phyloP scores from a whole-genome alignment of 2,888 invertebrate species.

The Microdon myrmicae region DNA sequence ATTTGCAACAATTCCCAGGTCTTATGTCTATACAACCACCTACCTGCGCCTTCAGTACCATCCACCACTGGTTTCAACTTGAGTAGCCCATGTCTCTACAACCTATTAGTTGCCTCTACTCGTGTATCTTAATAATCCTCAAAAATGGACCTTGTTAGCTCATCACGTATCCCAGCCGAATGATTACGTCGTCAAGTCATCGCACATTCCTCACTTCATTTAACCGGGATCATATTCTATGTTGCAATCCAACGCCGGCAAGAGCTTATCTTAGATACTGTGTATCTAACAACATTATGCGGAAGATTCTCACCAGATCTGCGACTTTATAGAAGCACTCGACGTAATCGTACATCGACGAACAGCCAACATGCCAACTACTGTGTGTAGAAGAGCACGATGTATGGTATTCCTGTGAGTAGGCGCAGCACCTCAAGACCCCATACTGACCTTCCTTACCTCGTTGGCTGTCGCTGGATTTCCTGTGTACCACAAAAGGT shows the following conservation, averaged over 20 bases:
- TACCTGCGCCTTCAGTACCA: no score
- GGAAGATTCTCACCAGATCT: conserved; percentile 45
- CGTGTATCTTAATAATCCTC: conserved; percentile 36
- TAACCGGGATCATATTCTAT: conserved; percentile 32
- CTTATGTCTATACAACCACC: no score
- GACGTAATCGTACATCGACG: conserved; percentile 7
- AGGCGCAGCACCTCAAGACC: conserved; percentile 21
- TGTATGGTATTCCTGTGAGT: conserved; percentile 37
- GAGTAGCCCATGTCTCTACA: no score
- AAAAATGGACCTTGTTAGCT: conserved; percentile 13
- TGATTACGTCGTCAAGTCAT: conserved; percentile 16
- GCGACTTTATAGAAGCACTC: conserved; percentile 37
- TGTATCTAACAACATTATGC: conserved; percentile 24
- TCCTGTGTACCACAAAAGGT: conserved; percentile 40
- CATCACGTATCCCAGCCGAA: background rate
- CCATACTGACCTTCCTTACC: conserved; percentile 29
- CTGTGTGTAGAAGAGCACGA: conserved; percentile 24
- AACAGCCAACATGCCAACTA: conserved; percentile 35
- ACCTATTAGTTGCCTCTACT: no score
- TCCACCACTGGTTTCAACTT: no score
- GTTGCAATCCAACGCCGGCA: background rate
- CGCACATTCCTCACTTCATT: conserved; percentile 38
- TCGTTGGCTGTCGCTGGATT: conserved; percentile 17
- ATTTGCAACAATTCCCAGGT: no score
- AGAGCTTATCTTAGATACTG: background rate